Base-by-base conservation (phyloP, 2,888 invertebrate species). In the Hirtodrosophila duncani region DNA sequence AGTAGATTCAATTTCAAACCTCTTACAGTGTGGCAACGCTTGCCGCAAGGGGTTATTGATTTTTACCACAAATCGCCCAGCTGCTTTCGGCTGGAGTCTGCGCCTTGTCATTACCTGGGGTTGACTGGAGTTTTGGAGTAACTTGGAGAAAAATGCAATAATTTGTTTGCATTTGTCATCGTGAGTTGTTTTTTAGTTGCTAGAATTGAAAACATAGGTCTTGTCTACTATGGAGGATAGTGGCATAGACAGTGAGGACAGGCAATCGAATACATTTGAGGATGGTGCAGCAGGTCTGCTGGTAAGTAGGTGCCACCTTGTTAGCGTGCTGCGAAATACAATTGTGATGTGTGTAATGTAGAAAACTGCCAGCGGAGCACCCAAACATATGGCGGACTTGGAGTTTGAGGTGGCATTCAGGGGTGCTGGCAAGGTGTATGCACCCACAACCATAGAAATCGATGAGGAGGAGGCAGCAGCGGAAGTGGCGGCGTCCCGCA, bases 211-310 rank as follows among this genome's bases (percentile, higher is more conserved):
- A 24, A 27, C 18, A 8, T 14, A 29, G 31, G 20, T 42, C 16
- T 14, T 5, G 2, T 8, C 6, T 14, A 50, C 23, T 17, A 83
- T 85, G 82, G 86, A 86, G 60, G 86, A 86, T 31, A 86, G 86
- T 48, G 86, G 86, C 46, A 84, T 86, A 27, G 86, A 86, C 41
- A 86, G 86, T 63, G 86, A 86, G 55, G 86, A 85, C 29, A 83
- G 84, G 60, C 77, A 79, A 43, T 83, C 84, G 9, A 75, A 66
- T 33, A 66, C 66, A 4, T 80, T 57, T 26, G 83, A 82, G 42
- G 83, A 81, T 33, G 63, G 70, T 3, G 78, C 72, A 4, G 78
- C 74, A 2, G 70, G 67, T 6, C 45, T 71, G 34, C 52, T 77
- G 81, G 80, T 80, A 52, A 70, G 67, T 63, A 34, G 6, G 6